These are phyloP conservation scores for Lagopus leucura DNA, from an alignment of 2,113 vertebrate genomes.

Conservation along the genomic window DNA sequence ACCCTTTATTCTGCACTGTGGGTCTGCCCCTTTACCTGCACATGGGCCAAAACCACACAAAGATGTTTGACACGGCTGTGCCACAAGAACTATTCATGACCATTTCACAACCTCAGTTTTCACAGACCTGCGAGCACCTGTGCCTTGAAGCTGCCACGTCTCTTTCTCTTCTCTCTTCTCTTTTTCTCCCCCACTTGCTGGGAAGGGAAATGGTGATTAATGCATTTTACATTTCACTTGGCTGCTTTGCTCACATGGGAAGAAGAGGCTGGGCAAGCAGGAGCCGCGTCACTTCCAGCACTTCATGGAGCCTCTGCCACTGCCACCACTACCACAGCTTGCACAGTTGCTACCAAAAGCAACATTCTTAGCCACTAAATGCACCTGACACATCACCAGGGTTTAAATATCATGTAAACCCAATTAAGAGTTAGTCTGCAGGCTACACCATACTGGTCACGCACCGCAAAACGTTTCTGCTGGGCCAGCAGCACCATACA, in stretches of 20 bases:
- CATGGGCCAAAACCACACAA: background rate
- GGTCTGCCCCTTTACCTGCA: background rate
- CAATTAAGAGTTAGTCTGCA: background rate
- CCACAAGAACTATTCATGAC: background rate
- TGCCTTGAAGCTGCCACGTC: fast-evolving
- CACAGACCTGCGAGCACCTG: background rate
- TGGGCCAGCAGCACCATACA: background rate
- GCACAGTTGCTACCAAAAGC: no score
- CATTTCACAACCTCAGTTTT: background rate
- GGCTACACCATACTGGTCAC: background rate
- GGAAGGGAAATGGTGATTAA: background rate
- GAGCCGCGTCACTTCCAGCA: fast-evolving
- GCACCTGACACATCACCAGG: background rate
- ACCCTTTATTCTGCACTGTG: background rate
- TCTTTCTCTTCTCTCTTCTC: background rate
- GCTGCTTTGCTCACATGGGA: background rate
- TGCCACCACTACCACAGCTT: background rate
- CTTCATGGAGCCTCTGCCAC: background rate
- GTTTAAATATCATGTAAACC: background rate
- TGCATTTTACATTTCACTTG: background rate
- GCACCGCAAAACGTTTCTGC: background rate
- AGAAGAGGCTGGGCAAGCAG: background rate
- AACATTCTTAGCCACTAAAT: background rate
- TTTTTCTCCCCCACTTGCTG: background rate
- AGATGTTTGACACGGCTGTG: background rate